Base-by-base conservation (phyloP, 1,140 invertebrate genomes). In the Lordiphosa collinella region DNA sequence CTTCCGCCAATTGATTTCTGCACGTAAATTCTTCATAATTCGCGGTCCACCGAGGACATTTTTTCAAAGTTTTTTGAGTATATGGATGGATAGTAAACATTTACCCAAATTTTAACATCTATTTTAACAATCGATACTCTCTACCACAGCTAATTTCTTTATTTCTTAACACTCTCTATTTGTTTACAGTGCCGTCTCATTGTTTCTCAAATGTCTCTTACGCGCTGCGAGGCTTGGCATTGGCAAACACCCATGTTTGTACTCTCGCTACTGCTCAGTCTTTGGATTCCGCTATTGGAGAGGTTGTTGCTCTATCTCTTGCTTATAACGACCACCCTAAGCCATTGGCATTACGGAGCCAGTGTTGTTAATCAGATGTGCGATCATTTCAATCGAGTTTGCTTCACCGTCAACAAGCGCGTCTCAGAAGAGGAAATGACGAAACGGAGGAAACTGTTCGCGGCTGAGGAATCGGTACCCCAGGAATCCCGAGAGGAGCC, bases 181-280 rank as follows among this genome's bases (percentile, higher is more conserved):
- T 11, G 55, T 90, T 90, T 87, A 2, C 89, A 98, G 96, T 98
- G 97, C 90, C 95, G 96, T 7, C 90, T 99, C 41, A 99, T 99
- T 79, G 96, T 99, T 7, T 93, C 95, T n/a, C 97, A 99, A 91
- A 99, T 99, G 98, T 96, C 95, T 72, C 93, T 94, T 82, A 96
- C 94, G 6, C 92, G 94, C 44, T 97, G 96, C 90, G 96, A 98
- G 76, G 88, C 92, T 40, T 91, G 96, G 65, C 96, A 97, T 80
- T 95, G 93, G 93, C 91, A 98, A 76, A 89, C 97, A 44, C 90
- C 95, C 56, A 95, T 96, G 22, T 90, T 94, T 36, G 73, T 90
- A 4, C 44, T 90, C 0, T 90, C 91, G 7, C 89, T 92, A 3
- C 11, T 91, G 3, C 14, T 92, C 1, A 92, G 92, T 0, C 84